Evolutionary conservation across 2,888 invertebrate species (phyloP).

Genomic region (Cyclophora punctaria): DNA sequence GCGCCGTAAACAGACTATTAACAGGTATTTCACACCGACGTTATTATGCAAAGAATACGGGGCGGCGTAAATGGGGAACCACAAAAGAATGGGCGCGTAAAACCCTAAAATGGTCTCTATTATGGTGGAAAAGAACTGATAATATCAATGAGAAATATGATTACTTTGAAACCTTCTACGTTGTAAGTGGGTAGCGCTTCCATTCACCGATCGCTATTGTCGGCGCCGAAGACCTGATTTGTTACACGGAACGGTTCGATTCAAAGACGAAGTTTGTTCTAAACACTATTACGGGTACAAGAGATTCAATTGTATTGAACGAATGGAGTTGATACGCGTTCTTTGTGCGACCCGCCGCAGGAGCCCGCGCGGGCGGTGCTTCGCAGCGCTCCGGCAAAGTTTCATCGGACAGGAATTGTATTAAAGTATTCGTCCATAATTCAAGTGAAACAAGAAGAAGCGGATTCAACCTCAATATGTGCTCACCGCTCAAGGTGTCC

Average conservation of each 20-base stretch:
- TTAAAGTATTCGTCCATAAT: slow-evolving; percentile 57
- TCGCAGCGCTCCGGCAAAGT: slow-evolving; percentile 2
- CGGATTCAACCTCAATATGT: slow-evolving; percentile 70
- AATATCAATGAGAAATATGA: not conserved
- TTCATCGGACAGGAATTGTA: slow-evolving; percentile 33
- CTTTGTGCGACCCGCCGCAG: slow-evolving; percentile 24
- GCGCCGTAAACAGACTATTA: too few relatives aligned
- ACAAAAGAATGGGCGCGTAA: too few relatives aligned
- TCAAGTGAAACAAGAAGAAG: slow-evolving; percentile 63
- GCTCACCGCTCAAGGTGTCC: slow-evolving; percentile 68
- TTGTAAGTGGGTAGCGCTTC: not conserved
- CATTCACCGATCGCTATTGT: slow-evolving; percentile 9
- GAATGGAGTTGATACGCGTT: slow-evolving; percentile 18
- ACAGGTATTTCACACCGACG: too few relatives aligned
- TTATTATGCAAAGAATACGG: too few relatives aligned
- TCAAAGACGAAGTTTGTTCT: slow-evolving; percentile 23
- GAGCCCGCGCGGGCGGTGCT: slow-evolving; percentile 12
- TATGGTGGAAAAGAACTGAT: too few relatives aligned
- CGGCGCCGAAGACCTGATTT: slow-evolving; percentile 5
- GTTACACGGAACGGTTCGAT: slow-evolving; percentile 7
- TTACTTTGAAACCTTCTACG: slow-evolving; percentile 1
- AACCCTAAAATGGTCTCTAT: too few relatives aligned
- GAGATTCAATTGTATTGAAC: slow-evolving; percentile 31
- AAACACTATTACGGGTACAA: slow-evolving; percentile 27
- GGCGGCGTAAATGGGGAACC: too few relatives aligned